Percentiles rank a stretch among this genome's conserved stretches.
Conservation (phyloP, 2,113 vertebrate species). For the Bubo bubo region DNA sequence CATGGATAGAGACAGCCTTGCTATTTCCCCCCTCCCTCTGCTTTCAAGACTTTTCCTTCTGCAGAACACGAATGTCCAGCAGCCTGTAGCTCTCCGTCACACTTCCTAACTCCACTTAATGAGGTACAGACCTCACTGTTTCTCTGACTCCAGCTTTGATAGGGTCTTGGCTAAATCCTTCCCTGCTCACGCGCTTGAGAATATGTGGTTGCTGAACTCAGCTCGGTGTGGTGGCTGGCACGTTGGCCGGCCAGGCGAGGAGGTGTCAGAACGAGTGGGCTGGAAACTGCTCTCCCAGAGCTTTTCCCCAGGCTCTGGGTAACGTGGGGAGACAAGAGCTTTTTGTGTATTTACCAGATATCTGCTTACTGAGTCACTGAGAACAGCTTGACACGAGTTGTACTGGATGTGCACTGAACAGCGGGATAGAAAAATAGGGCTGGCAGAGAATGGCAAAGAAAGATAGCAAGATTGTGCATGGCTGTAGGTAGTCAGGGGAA, state of each 20-base stretch:
- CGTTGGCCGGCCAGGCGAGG: not conserved
- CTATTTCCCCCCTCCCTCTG: not conserved
- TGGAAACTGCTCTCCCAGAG: not conserved
- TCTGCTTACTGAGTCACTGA: not conserved
- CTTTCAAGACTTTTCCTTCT: not conserved
- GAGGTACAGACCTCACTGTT: not conserved
- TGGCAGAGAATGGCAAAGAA: not conserved
- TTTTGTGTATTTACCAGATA: not conserved
- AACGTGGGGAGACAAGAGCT: not conserved
- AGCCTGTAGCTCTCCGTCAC: not conserved
- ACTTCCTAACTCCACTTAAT: not conserved
- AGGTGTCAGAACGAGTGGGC: not conserved
- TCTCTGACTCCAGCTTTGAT: not conserved
- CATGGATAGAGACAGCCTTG: fast-evolving
- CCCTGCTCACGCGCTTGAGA: not conserved
- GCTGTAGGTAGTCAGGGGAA: not conserved
- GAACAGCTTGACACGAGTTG: not conserved
- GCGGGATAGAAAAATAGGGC: not conserved
- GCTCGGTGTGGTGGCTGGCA: fast-evolving
- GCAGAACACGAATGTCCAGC: not conserved
- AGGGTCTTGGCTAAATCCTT: not conserved
- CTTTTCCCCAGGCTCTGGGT: not conserved
- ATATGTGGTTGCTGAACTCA: not conserved
- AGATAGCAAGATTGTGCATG: not conserved
- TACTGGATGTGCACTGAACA: not conserved